Percentiles rank a stretch among this genome's conserved stretches.
Evolutionary conservation across 2,888 invertebrate species (phyloP).

Genomic region (Limnephilus marmoratus): DNA sequence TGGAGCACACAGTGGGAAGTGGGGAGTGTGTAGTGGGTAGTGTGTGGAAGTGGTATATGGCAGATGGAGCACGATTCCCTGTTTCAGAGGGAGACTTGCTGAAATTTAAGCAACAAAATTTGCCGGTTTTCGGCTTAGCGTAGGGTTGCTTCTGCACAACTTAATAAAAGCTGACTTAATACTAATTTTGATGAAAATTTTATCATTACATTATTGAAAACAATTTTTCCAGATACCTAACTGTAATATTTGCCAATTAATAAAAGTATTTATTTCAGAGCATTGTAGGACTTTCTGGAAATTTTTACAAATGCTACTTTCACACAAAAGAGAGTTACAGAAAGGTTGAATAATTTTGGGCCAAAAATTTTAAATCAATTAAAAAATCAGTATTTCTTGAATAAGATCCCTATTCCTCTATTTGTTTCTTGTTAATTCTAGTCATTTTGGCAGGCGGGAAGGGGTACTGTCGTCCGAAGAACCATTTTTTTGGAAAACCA

Average conservation of each 20-base stretch:
- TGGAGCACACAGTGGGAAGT: not conserved
- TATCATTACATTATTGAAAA: not conserved
- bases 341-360: too few species aligned
- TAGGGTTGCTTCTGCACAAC: not conserved
- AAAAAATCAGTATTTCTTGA: too few species aligned
- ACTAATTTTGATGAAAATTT: not conserved
- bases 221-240: not conserved
- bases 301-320: too few species aligned
- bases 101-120: conserved; percentile 41
- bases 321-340: too few species aligned
- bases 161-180: not conserved
- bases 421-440: too few species aligned
- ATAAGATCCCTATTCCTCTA: too few species aligned
- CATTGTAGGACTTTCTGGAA: too few species aligned
- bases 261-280: too few species aligned
- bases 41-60: conserved; percentile 29
- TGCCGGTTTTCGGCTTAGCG: not conserved
- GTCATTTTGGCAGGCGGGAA: too few species aligned
- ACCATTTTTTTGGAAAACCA: too few species aligned
- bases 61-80: conserved; percentile 59
- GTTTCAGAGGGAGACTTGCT: conserved; percentile 7
- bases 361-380: too few species aligned
- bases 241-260: not conserved
- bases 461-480: too few species aligned
- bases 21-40: not conserved